Percentiles rank a stretch among this genome's conserved stretches.
Evolutionary conservation across 2,888 invertebrate species (phyloP).

Genomic region (Neocrepidodera transversa): DNA sequence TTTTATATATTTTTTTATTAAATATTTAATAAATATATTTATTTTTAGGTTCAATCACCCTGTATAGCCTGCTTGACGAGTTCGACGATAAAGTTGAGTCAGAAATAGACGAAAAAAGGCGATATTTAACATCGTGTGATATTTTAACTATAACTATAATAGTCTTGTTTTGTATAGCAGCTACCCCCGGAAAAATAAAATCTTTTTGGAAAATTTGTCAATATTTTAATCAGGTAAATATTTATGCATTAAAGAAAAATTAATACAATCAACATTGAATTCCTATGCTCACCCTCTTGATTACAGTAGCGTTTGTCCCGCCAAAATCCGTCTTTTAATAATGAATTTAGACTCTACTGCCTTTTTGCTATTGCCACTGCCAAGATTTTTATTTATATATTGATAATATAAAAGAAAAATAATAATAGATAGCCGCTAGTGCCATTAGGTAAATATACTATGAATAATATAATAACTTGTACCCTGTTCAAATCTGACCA

Average conservation of each 20-base stretch:
- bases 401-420: too few relatives aligned
- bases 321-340: too few relatives aligned
- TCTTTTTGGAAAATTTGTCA: conserved; percentile 7
- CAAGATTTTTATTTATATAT: too few relatives aligned
- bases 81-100: not conserved
- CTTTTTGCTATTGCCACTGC: too few relatives aligned
- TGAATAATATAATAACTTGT: too few relatives aligned
- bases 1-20: too few relatives aligned
- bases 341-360: too few relatives aligned
- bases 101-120: not conserved
- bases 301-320: not conserved
- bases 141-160: conserved; percentile 3
- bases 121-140: not conserved
- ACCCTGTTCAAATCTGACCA: too few relatives aligned
- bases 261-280: not conserved
- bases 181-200: not conserved
- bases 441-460: too few relatives aligned
- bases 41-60: not conserved
- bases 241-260: not conserved
- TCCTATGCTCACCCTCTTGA: too few relatives aligned
- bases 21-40: too few relatives aligned
- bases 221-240: not conserved
- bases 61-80: not conserved
- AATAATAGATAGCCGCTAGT: too few relatives aligned
- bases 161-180: not conserved